A percentile compares a stretch with the other conserved stretches of the same genome.
phyloP scores from a whole-genome alignment of 2,888 invertebrate genomes.

The Drosophila flavopinicola region DNA sequence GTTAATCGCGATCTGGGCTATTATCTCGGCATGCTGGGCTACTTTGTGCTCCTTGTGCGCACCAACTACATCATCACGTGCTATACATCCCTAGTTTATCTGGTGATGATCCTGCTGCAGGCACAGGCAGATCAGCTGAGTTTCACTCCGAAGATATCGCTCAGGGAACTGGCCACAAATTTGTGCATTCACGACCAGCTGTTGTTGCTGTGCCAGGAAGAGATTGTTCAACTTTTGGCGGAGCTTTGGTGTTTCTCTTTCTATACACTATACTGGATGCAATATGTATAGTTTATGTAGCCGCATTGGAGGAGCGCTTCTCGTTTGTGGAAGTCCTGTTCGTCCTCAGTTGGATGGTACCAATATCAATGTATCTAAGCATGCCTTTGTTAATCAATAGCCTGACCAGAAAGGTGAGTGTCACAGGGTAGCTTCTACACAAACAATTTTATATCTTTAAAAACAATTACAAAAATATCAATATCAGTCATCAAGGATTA shows the following conservation, averaged over 20 bases:
- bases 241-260: slow-evolving; percentile 26
- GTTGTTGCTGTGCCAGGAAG: slow-evolving; percentile 31
- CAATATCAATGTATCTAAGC: slow-evolving; percentile 34
- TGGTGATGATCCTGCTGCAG: slow-evolving; percentile 15
- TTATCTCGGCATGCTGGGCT: slow-evolving; percentile 4
- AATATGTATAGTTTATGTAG: slow-evolving; percentile 14
- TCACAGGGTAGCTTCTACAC: no score
- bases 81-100: slow-evolving; percentile 27
- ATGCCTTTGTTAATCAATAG: slow-evolving; percentile 41
- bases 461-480: no score
- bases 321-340: background rate
- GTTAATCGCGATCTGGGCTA: background rate
- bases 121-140: slow-evolving; percentile 5
- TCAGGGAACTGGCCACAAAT: background rate
- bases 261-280: slow-evolving; percentile 39
- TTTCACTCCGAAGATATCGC: background rate
- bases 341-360: slow-evolving; percentile 34
- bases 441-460: no score
- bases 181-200: slow-evolving; percentile 38
- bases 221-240: slow-evolving; percentile 42
- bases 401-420: slow-evolving; percentile 18
- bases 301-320: slow-evolving; percentile 10
- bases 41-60: slow-evolving; percentile 17
- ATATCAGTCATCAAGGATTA: no score
- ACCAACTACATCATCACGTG: slow-evolving; percentile 21